A percentile compares a stretch with the other conserved stretches of the same genome.
These are phyloP conservation scores for Syrmaticus mikado DNA, from an alignment of 2,113 vertebrate species.

Conservation along the genomic window DNA sequence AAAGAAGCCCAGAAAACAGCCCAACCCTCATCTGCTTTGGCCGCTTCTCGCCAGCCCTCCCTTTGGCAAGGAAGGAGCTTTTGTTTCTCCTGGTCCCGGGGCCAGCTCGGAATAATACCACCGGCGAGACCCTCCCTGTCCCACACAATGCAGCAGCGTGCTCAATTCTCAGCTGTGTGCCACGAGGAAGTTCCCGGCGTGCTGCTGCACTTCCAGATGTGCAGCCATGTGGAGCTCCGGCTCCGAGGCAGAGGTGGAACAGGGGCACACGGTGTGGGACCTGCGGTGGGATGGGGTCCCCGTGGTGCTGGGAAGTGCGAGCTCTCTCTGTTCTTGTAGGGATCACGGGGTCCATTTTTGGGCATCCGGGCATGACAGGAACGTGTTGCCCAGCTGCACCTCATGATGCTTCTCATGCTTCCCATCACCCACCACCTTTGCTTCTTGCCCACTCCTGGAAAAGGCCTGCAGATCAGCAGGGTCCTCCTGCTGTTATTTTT, in stretches of 20 bases:
- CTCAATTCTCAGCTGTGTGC: slow-evolving; percentile 6
- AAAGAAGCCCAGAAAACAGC: slow-evolving; percentile 27
- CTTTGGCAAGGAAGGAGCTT: slow-evolving; percentile 54
- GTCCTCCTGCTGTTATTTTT: slow-evolving; percentile 42
- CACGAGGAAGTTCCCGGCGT: not conserved
- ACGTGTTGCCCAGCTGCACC: not conserved
- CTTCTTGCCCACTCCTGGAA: not conserved
- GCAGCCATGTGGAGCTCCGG: not conserved
- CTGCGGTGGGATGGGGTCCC: not conserved
- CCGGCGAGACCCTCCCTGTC: not conserved
- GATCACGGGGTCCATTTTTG: not conserved
- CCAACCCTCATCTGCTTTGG: not conserved
- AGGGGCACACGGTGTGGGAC: no score
- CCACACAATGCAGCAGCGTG: not conserved
- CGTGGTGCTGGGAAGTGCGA: not conserved
- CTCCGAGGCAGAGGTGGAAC: not conserved
- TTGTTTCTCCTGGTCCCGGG: slow-evolving; percentile 28
- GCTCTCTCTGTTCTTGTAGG: not conserved
- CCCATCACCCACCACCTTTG: not conserved
- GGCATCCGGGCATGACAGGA: not conserved
- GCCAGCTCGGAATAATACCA: slow-evolving; percentile 4
- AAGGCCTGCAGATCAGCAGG: slow-evolving; percentile 10
- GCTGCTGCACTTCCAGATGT: slow-evolving; percentile 52
- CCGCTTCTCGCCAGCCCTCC: slow-evolving; percentile 11
- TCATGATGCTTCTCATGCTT: not conserved